Evolutionary conservation across 1,140 invertebrate species (phyloP).

Genomic region (Bicyclus anynana): DNA sequence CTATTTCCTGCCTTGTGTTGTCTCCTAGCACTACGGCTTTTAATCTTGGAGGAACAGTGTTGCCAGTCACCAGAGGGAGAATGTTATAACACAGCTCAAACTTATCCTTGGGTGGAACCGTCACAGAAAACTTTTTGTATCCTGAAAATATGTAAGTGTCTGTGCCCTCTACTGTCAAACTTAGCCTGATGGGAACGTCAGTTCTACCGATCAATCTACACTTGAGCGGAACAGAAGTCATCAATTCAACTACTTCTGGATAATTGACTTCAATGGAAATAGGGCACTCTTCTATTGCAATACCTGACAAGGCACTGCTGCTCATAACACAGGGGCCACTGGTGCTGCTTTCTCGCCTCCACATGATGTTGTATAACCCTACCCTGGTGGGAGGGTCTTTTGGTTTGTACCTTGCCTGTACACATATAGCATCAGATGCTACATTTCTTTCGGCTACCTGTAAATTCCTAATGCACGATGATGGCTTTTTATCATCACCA

Average conservation of each 20-base stretch:
- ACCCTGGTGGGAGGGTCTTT: constrained; percentile 79
- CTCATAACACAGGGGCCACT: constrained; percentile 59
- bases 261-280: constrained; percentile 85
- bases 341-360: constrained; percentile 81
- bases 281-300: constrained; percentile 82
- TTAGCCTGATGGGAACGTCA: constrained; percentile 83
- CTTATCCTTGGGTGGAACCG: constrained; percentile 80
- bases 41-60: constrained; percentile 82
- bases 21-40: constrained; percentile 78
- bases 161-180: constrained; percentile 86
- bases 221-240: constrained; percentile 82
- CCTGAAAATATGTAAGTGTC: constrained; percentile 95
- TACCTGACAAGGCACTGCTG: constrained; percentile 73
- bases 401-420: constrained; percentile 59
- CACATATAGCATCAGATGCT: constrained; percentile 67
- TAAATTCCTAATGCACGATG: constrained; percentile 60
- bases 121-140: constrained; percentile 88
- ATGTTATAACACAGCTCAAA: constrained; percentile 84
- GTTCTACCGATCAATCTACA: constrained; percentile 87
- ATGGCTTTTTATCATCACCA: constrained; percentile 47
- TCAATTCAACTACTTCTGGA: constrained; percentile 86
- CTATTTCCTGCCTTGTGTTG: constrained; percentile 56
- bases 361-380: constrained; percentile 86
- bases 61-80: constrained; percentile 84
- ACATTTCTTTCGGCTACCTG: constrained; percentile 64